Conservation (phyloP, 2,888 invertebrate genomes). For the Nycteola revayana region DNA sequence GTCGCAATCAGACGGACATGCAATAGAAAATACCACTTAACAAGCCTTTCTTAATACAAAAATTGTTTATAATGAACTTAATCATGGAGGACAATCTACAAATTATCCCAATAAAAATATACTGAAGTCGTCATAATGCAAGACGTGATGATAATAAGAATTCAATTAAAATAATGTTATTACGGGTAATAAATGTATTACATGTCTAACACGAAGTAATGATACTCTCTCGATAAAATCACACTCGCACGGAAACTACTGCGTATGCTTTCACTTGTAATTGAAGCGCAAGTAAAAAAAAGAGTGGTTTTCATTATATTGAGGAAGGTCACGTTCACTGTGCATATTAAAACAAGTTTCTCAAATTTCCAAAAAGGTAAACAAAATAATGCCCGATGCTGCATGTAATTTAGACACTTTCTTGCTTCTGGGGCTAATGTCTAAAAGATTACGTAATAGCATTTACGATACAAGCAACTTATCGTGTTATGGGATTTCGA, state of each 20-base stretch:
- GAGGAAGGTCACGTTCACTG: constrained; percentile 30
- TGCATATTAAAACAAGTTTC: constrained; percentile 5
- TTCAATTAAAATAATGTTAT: too few relatives aligned
- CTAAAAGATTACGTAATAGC: constrained; percentile 33
- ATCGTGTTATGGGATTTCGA: constrained; percentile 31
- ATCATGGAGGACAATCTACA: too few relatives aligned
- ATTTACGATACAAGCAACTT: constrained; percentile 21
- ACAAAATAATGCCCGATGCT: constrained; percentile 1
- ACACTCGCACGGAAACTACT: constrained; percentile 12
- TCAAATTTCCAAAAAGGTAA: constrained; percentile 4
- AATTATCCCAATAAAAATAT: neutral
- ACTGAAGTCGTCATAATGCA: too few relatives aligned
- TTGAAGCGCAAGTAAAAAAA: constrained; percentile 2
- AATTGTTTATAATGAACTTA: too few relatives aligned
- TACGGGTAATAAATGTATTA: too few relatives aligned
- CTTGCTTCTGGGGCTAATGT: constrained; percentile 26
- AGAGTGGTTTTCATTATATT: constrained; percentile 11
- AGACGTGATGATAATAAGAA: too few relatives aligned
- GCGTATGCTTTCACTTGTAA: constrained; percentile 23
- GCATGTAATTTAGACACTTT: constrained; percentile 18
- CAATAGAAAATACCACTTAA: constrained; percentile 10
- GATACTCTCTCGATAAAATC: constrained; percentile 18
- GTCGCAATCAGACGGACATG: neutral
- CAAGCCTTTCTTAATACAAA: too few relatives aligned
- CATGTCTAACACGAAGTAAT: too few relatives aligned